Conservation (phyloP, 1,140 invertebrate genomes). For the Chelonus insularis region DNA sequence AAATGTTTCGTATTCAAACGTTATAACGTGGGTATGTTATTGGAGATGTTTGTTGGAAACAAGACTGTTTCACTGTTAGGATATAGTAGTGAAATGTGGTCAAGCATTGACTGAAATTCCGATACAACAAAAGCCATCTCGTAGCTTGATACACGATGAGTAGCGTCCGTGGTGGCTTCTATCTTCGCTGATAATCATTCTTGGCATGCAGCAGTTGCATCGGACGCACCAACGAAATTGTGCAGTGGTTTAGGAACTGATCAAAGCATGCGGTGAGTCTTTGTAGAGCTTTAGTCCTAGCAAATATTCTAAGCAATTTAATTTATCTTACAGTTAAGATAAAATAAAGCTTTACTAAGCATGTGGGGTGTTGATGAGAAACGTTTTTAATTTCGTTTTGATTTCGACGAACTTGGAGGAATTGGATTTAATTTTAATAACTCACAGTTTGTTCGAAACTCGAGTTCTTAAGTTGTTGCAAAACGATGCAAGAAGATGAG, state of each 20-base stretch:
- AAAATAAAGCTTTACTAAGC: too few relatives aligned
- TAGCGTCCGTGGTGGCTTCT: conserved; percentile 11
- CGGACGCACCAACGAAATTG: conserved; percentile 38
- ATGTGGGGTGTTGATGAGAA: too few relatives aligned
- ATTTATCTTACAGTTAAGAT: not conserved
- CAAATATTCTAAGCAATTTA: conserved; percentile 3
- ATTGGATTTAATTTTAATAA: not conserved
- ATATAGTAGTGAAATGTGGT: conserved; percentile 6
- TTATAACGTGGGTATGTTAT: too few relatives aligned
- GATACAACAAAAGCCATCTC: conserved; percentile 14
- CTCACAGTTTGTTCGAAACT: not conserved
- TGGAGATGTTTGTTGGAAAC: too few relatives aligned
- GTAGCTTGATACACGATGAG: conserved; percentile 1
- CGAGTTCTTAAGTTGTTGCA: not conserved
- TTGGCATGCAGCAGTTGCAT: conserved; percentile 32
- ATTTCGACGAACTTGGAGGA: not conserved
- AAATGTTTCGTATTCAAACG: not conserved
- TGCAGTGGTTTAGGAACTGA: conserved; percentile 41
- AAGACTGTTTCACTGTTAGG: too few relatives aligned
- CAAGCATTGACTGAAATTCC: not conserved
- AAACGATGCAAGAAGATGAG: not conserved
- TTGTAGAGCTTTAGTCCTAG: not conserved
- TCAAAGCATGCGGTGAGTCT: conserved; percentile 38
- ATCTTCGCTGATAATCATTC: conserved; percentile 41
- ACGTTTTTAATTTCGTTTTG: not conserved